Conservation (phyloP, 2,113 vertebrate species). For the Philantomba maxwellii region DNA sequence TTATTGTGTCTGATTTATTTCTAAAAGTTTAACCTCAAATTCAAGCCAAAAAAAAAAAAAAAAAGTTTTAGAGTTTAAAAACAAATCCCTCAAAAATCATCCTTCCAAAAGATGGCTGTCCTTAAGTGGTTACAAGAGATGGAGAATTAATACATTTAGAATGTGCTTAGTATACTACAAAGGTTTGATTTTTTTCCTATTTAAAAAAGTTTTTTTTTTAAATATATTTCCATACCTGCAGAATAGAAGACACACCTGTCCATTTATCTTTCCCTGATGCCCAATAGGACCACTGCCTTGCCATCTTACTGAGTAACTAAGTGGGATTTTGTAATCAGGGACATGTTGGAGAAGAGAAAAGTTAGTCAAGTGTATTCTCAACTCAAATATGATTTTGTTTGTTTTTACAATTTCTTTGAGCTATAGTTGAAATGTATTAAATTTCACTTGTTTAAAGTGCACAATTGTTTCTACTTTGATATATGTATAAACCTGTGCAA, state of each 20-base stretch:
- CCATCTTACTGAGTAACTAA: not conserved
- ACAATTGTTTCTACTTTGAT: not conserved
- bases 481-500: not conserved
- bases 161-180: not conserved
- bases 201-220: not conserved
- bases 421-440: not conserved
- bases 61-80: not conserved
- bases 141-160: not conserved
- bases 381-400: not conserved
- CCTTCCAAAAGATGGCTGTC: not conserved
- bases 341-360: not conserved
- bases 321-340: not conserved
- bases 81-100: not conserved
- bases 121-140: not conserved
- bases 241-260: not conserved
- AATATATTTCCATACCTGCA: not conserved
- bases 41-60: not conserved
- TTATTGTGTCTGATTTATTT: conserved; percentile 38
- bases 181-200: not conserved
- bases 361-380: not conserved
- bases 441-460: not conserved
- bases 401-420: not conserved
- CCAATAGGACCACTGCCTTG: not conserved
- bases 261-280: not conserved
- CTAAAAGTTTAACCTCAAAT: not conserved